Evolutionary conservation across 2,797 vertebrate genomes (phyloP).

Genomic region (Kryptopterus vitreolus): DNA sequence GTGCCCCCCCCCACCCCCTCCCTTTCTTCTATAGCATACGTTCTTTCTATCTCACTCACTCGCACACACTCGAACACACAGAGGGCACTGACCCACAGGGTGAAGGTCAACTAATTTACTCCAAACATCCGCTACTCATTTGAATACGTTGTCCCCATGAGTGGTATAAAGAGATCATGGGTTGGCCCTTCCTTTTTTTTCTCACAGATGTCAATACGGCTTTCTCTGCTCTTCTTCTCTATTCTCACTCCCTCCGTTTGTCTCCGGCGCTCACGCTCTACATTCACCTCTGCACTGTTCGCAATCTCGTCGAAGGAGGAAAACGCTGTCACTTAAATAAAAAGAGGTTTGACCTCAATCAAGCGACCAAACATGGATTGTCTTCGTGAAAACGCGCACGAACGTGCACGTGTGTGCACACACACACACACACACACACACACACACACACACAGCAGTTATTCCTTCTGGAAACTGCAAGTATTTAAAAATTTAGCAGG

Average conservation of each 20-base stretch:
- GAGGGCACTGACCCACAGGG: constrained; percentile 71
- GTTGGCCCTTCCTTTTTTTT: constrained; percentile 58
- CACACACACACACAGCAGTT: constrained; percentile 9
- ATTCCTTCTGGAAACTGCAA: constrained; percentile 13
- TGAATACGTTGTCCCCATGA: constrained; percentile 73
- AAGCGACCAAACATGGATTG: constrained; percentile 53
- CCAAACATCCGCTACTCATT: constrained; percentile 77
- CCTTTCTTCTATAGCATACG: constrained; percentile 35
- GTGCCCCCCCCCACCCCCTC: constrained; percentile 23
- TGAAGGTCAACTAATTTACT: constrained; percentile 82
- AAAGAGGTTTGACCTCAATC: constrained; percentile 70
- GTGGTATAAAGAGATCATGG: constrained; percentile 70
- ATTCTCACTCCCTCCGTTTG: constrained; percentile 47
- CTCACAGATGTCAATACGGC: constrained; percentile 67
- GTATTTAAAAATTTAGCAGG: constrained; percentile 24
- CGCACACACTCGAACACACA: constrained; percentile 48
- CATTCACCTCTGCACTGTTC: constrained; percentile 44
- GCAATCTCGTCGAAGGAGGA: constrained; percentile 49
- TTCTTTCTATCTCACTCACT: constrained; percentile 34
- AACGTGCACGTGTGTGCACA: not conserved
- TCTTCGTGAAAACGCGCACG: constrained; percentile 14
- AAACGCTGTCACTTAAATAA: constrained; percentile 45
- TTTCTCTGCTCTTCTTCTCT: constrained; percentile 58
- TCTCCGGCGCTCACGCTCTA: constrained; percentile 35
- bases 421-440: not conserved